A percentile compares a stretch with the other conserved stretches of the same genome.
phyloP scores from a whole-genome alignment of 2,797 vertebrate genomes.

The Bradypodion ventrale region DNA sequence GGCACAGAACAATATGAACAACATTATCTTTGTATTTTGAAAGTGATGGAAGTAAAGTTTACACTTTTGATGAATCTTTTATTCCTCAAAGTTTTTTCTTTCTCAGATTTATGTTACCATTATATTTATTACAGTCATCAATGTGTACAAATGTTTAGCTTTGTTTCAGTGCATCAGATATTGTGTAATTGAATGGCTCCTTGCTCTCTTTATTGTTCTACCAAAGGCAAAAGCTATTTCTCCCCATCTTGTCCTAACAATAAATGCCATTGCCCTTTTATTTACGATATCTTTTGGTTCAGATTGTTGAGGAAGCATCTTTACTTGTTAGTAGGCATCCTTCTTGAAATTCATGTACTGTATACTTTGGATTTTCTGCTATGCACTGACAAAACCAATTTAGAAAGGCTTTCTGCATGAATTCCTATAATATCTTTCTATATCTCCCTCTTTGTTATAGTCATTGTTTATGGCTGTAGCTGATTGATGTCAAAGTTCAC shows the following conservation, averaged over 20 bases:
- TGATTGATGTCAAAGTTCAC: constrained; percentile 49
- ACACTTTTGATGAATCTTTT: constrained; percentile 3
- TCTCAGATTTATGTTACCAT: constrained; percentile 20
- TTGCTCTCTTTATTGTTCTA: constrained; percentile 36
- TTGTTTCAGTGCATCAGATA: constrained; percentile 22
- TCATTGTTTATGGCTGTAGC: constrained; percentile 35
- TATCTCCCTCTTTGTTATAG: constrained; percentile 37
- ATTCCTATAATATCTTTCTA: constrained; percentile 36
- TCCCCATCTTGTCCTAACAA: background rate
- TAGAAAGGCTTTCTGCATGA: constrained; percentile 23
- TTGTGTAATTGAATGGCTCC: constrained; percentile 17
- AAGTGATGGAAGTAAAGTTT: constrained; percentile 4
- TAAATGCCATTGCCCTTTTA: constrained; percentile 21
- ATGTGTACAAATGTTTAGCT: constrained; percentile 35
- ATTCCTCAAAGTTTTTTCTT: background rate
- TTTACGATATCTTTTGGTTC: constrained; percentile 35
- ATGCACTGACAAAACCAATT: constrained; percentile 24
- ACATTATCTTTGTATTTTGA: background rate
- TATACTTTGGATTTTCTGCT: background rate
- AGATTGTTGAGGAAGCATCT: background rate
- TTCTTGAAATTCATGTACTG: constrained; percentile 34
- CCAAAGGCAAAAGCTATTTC: constrained; percentile 4
- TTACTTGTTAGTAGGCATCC: constrained; percentile 24
- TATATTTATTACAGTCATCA: constrained; percentile 19
- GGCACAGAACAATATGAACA: background rate